Evolutionary conservation across 2,888 invertebrate species (phyloP), one percentile per base, ranked within the genome.

Genomic region (Agapostemon virescens): DNA sequence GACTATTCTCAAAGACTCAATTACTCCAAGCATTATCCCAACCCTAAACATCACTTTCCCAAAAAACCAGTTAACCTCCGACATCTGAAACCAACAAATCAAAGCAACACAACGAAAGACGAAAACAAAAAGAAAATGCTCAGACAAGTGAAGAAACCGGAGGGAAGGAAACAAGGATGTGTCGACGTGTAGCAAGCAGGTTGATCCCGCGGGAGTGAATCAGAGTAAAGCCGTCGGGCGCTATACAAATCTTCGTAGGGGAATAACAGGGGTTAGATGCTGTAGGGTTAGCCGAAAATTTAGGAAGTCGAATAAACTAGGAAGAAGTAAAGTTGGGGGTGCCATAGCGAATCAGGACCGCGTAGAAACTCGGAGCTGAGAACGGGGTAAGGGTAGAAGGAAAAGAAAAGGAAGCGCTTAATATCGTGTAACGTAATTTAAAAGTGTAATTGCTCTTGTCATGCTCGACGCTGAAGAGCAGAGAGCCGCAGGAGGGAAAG

Each of bases 361-460:
- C 58, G 72, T 79, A 69, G 77, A 81, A 82, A 72, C 67, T 17
- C 33, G 61, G 71, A 58, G 64, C 9, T 68, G 40, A 20, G 68
- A 66, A 77, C 52, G 61, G 52, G 77, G 76, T 68, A 71, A 82
- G 75, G 74, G 75, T 66, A 58, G 79, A 85, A 81, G 76, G 81
- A 63, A 74, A 79, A 81, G 69, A 83, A 83, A 88, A 88, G 89
- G 87, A 88, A 89, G 90, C 88, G 90, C 90, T 91, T 91, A 91
- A 91, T 91, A 91, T 91, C 90, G 90, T 91, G 90, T 91, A 91
- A 91, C 91, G 91, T 91, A 91, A 91, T 91, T 91, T 91, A 91
- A 91, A 92, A 91, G 91, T 91, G 91, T 91, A 92, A 92, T 92
- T 91, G 91, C 91, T 92, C 91, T 91, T 91, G 92, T 92, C 91